phyloP scores from a whole-genome alignment of 2,888 invertebrate species.

The Byasa hedistus region DNA sequence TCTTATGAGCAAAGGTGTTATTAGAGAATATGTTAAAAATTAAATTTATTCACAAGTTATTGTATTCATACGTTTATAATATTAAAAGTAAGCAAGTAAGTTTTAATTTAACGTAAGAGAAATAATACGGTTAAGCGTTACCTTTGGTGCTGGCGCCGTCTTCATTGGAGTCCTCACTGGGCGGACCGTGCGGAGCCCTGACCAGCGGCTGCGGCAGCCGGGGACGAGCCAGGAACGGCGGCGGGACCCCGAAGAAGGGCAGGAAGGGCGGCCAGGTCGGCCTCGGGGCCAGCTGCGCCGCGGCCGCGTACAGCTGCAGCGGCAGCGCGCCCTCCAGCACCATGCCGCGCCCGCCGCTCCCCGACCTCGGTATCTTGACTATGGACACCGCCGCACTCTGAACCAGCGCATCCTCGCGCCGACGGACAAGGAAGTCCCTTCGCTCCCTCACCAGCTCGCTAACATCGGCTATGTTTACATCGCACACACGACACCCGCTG shows the following conservation, averaged over 20 bases:
- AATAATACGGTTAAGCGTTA: constrained; percentile 32
- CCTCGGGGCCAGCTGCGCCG: constrained; percentile 78
- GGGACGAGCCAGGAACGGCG: constrained; percentile 77
- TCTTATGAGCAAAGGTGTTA: no score
- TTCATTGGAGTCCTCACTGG: constrained; percentile 78
- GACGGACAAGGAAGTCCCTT: not conserved
- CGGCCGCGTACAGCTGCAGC: constrained; percentile 85
- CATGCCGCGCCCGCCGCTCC: constrained; percentile 70
- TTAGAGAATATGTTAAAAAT: no score
- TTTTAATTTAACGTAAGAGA: no score
- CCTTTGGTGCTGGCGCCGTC: constrained; percentile 77
- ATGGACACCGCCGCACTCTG: constrained; percentile 52
- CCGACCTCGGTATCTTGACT: constrained; percentile 61
- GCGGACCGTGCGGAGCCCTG: constrained; percentile 73
- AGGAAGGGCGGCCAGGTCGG: constrained; percentile 83
- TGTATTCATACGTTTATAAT: no score
- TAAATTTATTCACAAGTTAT: no score
- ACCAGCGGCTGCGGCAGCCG: constrained; percentile 67
- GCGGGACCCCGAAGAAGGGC: constrained; percentile 80
- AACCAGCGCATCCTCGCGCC: constrained; percentile 46
- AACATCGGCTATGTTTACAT: constrained; percentile 28
- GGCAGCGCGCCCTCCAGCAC: constrained; percentile 85
- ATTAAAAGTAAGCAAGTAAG: no score
- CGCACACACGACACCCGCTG: constrained; percentile 35
- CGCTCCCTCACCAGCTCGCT: constrained; percentile 41